These are phyloP conservation scores for Otus scops DNA, from an alignment of 2,797 vertebrate species.

Conservation along the genomic window DNA sequence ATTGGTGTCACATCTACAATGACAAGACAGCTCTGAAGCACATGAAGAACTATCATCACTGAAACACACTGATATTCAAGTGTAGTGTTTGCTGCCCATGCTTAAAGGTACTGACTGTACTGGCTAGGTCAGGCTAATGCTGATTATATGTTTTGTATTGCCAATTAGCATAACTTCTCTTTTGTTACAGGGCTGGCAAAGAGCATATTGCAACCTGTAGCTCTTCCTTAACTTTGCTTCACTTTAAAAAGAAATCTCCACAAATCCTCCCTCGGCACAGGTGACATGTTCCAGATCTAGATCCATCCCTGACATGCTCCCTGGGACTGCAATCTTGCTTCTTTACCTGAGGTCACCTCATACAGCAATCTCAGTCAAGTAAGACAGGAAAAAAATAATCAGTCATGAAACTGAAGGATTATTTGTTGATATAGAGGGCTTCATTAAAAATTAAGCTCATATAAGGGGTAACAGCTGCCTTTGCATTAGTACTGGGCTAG, in stretches of 20 bases:
- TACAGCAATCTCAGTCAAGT: background rate
- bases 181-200: background rate
- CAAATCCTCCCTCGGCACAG: background rate
- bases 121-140: background rate
- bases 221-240: background rate
- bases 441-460: background rate
- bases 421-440: background rate
- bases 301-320: background rate
- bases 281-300: background rate
- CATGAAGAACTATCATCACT: background rate
- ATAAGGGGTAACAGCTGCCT: background rate
- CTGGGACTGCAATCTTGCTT: background rate
- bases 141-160: background rate
- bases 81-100: background rate
- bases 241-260: background rate
- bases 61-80: background rate
- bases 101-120: background rate
- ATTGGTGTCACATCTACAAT: background rate
- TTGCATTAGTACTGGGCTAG: background rate
- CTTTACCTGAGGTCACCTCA: background rate
- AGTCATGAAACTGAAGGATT: background rate
- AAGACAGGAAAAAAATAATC: background rate
- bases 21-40: background rate
- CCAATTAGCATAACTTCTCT: background rate
- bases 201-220: background rate